Base-by-base conservation (phyloP, 1,140 invertebrate species). In the Zaprionus africanus region DNA sequence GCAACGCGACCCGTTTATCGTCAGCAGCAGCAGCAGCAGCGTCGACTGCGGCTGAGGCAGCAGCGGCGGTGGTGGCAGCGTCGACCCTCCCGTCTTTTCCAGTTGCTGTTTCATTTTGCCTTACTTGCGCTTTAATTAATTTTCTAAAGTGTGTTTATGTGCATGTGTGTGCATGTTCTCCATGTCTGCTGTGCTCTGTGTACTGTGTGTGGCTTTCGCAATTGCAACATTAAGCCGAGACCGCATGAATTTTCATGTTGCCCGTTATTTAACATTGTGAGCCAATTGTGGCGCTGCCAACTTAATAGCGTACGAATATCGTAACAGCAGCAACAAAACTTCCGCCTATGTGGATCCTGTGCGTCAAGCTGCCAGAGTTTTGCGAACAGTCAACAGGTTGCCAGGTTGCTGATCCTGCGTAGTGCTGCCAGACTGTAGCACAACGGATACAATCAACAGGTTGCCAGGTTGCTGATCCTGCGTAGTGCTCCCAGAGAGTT, bases 81-180 rank as follows among this genome's bases (percentile, higher is more conserved):
- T 1, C 34, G 41, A 54, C 66, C 73, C 65, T 54, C 58, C 65
- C 49, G 28, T 58, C 49, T 54, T 46, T 46, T 46, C n/a, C 61
- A 60, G 49, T 49, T 34, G 61, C 26, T 66, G 24, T 60, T 65
- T 63, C 34, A 70, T 67, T 71, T 77, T 81, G 65, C 71, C 59
- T 79, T 74, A 71, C 73, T 82, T 78, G 66, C 73, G 83, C 74
- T 83, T 87, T 88, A 83, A 87, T 82, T 80, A 79, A 81, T 85
- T 80, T 84, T 85, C 64, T 85, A 75, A 85, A 83, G 68, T 84
- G 74, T 80, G 72, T 73, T 78, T 72, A 76, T 65, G 62, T 58
- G 54, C 54, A 61, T 38, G 34, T 61, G 3, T 69, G 59, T 49
- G 60, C 22, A 41, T 63, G 31, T 79, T 78, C 49, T 78, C 46